phyloP scores from a whole-genome alignment of 1,140 invertebrate species.

The Atta cephalotes region DNA sequence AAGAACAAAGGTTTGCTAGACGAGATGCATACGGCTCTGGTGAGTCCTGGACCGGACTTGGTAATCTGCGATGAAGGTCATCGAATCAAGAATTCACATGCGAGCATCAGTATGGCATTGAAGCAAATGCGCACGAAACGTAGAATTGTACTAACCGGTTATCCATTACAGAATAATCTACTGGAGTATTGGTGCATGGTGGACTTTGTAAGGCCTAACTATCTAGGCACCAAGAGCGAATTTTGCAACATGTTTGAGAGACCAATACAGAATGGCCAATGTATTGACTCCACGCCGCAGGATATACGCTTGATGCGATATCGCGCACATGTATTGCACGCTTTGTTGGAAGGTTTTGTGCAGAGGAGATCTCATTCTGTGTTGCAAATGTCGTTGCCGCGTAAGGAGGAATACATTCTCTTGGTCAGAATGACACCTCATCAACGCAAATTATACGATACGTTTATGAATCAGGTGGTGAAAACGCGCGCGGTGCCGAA shows the following conservation, averaged over 20 bases:
- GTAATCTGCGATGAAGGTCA: conserved; percentile 99
- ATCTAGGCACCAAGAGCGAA: conserved; percentile 96
- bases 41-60: conserved; percentile 97
- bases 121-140: conserved; percentile 97
- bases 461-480: conserved; percentile 96
- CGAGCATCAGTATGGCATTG: conserved; percentile 96
- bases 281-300: conserved; percentile 96
- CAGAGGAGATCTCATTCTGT: conserved; percentile 96
- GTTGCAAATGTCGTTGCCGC: conserved; percentile 93
- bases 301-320: conserved; percentile 96
- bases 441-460: conserved; percentile 95
- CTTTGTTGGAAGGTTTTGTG: conserved; percentile 96
- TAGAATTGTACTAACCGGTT: conserved; percentile 96
- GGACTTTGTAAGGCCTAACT: conserved; percentile 97
- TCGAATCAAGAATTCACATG: conserved; percentile 98
- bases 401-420: conserved; percentile 97
- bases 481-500: conserved; percentile 95
- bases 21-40: conserved; percentile 94
- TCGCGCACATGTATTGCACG: conserved; percentile 95
- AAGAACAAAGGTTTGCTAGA: conserved; percentile 95
- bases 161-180: conserved; percentile 98
- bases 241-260: conserved; percentile 98
- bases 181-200: conserved; percentile 99
- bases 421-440: conserved; percentile 95
- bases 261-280: conserved; percentile 97